Conservation (phyloP, 2,797 vertebrate genomes). For the Thamnophis elegans region DNA sequence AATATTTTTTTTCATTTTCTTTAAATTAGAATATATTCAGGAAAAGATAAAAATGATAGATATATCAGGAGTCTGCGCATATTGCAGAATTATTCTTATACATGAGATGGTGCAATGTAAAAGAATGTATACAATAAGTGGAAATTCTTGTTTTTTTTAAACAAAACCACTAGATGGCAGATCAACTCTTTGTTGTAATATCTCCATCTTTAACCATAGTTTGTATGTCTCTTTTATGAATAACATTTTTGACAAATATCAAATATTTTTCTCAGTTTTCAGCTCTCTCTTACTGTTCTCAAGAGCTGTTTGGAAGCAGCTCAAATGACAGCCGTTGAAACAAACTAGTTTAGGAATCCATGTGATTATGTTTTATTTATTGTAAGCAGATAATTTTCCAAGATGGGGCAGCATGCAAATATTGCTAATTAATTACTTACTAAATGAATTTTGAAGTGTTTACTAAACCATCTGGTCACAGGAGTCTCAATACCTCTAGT, state of each 20-base stretch:
- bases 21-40: not conserved
- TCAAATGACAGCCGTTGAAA: not conserved
- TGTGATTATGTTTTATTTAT: not conserved
- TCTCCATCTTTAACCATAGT: not conserved
- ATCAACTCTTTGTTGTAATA: constrained; percentile 36
- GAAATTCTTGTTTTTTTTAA: constrained; percentile 5
- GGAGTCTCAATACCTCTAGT: not conserved
- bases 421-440: not conserved
- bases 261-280: constrained; percentile 6
- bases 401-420: not conserved
- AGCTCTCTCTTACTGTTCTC: not conserved
- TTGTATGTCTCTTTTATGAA: not conserved
- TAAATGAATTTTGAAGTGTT: not conserved
- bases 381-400: not conserved
- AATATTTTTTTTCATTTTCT: not conserved
- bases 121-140: not conserved
- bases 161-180: constrained; percentile 60
- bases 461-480: not conserved
- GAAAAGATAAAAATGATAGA: not conserved
- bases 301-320: not conserved
- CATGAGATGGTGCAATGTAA: not conserved
- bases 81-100: not conserved
- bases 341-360: not conserved
- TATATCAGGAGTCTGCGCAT: not conserved
- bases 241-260: not conserved